These are phyloP conservation scores for Rutilus rutilus DNA, from an alignment of 2,113 vertebrate species.

Conservation along the genomic window DNA sequence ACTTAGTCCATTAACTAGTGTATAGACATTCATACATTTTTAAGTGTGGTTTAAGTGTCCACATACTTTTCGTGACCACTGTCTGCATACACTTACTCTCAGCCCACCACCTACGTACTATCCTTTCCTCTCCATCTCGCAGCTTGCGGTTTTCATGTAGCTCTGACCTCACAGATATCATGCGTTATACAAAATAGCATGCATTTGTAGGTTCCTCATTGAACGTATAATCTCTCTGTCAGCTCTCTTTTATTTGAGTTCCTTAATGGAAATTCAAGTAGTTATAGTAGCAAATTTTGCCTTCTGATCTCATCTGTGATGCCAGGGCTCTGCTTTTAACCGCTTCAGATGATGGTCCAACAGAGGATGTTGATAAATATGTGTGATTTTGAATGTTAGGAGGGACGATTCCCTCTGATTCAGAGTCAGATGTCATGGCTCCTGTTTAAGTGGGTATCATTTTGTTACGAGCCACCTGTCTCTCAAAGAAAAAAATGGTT, in stretches of 20 bases:
- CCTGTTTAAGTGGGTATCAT: conserved; percentile 27
- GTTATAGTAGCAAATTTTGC: neutral
- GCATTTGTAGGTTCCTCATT: too few species aligned
- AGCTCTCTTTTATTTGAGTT: neutral
- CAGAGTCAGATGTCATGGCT: neutral
- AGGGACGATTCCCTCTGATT: neutral
- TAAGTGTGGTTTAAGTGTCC: neutral
- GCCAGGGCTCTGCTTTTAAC: conserved; percentile 16
- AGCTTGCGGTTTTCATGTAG: neutral
- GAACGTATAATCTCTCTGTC: neutral
- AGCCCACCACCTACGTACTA: neutral
- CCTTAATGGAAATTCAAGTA: neutral
- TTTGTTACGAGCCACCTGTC: conserved; percentile 33
- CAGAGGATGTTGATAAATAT: neutral
- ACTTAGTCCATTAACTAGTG: neutral
- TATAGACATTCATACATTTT: neutral
- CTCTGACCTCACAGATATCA: conserved; percentile 13
- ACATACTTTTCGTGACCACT: neutral
- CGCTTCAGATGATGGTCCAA: neutral
- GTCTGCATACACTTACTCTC: neutral
- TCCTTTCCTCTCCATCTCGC: neutral
- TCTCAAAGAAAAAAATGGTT: conserved; percentile 34
- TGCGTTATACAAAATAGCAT: neutral
- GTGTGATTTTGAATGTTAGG: neutral
- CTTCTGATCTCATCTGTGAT: conserved; percentile 22